Evolutionary conservation across 1,140 invertebrate genomes (phyloP).

Genomic region (Eupristina koningsbergeri): DNA sequence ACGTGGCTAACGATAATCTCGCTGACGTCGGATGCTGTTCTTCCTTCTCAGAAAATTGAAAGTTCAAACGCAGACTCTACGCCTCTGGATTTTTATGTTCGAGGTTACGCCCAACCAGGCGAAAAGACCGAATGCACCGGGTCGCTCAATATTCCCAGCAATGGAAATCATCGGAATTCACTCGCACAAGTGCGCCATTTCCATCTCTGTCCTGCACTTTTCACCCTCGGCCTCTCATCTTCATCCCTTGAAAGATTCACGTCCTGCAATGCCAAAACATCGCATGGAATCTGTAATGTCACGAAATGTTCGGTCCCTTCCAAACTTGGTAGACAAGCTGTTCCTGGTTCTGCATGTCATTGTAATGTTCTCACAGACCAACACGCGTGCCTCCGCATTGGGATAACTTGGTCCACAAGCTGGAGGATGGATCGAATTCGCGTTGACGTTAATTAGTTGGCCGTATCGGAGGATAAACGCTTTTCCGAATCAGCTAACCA

Average conservation of each 20-base stretch:
- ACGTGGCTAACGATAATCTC: not conserved
- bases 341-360: not conserved
- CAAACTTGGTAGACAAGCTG: conserved; percentile 10
- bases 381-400: too few species aligned
- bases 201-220: not conserved
- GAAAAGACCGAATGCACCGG: not conserved
- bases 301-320: not conserved
- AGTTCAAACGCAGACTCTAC: not conserved
- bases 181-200: too few species aligned
- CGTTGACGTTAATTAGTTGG: conserved; percentile 42
- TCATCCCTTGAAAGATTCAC: not conserved
- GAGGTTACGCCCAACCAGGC: not conserved
- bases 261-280: not conserved
- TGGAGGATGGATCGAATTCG: not conserved
- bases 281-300: conserved; percentile 26
- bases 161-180: not conserved
- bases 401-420: not conserved
- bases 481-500: conserved; percentile 18
- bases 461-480: conserved; percentile 32
- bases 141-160: not conserved
- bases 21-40: not conserved
- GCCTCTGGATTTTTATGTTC: not conserved
- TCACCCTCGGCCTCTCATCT: not conserved
- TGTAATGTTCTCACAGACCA: not conserved
- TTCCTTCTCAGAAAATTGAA: not conserved